Base-by-base conservation (phyloP, 2,797 vertebrate species). In the Synanceia verrucosa region DNA sequence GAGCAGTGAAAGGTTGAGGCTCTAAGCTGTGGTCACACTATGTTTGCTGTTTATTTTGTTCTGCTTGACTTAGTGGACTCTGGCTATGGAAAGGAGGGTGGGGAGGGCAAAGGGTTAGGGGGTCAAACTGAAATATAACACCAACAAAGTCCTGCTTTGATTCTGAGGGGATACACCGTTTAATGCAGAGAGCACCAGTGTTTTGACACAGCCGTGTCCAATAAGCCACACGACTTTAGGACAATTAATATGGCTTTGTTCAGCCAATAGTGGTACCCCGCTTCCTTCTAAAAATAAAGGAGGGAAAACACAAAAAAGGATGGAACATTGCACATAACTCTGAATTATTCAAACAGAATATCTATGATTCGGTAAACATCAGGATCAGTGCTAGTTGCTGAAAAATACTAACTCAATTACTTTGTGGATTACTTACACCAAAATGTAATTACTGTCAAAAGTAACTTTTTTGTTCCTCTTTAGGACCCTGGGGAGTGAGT, bases 31-130 rank as follows among this genome's bases (percentile, higher is more conserved):
- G 71, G 85, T 69, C 75, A 58, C 58, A 65, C 64, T 41, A 70
- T 58, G 63, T 79, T 73, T 84, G 69, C 66, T 91, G 85, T 91
- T 92, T 87, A 61, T 87, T 83, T 86, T 78, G 79, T 81, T 86
- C 67, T 73, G 65, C 82, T 78, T 66, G 64, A 79, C 69, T 76
- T 62, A 44, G 51, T 67, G 50, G 72, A 66, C 76, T 71, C 51
- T 47, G 57, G 56, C 73, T 53, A 13, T 34, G 36, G 26, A 44
- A 33, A 24, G 3, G 7, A 43, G 64, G 33, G 4, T 2, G n/a
- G 24, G 60, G 50, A 64, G 59, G 73, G 53, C 36, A 12, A 7
- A 4, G 48, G 65, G 85, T 81, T 52, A 76, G 58, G 55, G 88
- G 88, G 92, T 91, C 78, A 78, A 85, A 82, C 47, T 59, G 66